phyloP scores from a whole-genome alignment of 2,888 invertebrate genomes.

The Diarsia dahlii region DNA sequence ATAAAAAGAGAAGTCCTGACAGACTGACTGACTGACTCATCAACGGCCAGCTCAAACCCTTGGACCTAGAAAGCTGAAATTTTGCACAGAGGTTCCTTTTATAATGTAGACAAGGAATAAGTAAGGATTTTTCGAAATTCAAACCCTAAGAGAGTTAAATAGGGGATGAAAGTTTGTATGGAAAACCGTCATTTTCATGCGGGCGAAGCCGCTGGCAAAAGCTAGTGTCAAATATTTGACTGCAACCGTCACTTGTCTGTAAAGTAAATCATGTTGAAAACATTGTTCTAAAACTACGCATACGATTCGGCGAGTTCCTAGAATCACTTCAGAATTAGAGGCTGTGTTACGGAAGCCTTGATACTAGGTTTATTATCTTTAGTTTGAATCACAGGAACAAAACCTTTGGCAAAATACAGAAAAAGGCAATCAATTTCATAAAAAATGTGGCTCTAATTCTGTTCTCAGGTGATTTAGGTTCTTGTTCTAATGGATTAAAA shows the following conservation, averaged over 20 bases:
- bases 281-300: neutral
- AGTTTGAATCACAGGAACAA: neutral
- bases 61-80: no score
- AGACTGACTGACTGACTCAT: no score
- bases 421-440: neutral
- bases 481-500: neutral
- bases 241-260: neutral
- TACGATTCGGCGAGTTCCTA: neutral
- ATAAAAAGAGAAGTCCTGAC: no score
- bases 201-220: no score
- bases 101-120: no score
- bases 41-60: no score
- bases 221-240: neutral
- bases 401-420: neutral
- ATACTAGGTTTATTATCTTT: neutral
- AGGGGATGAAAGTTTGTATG: no score
- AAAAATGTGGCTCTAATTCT: neutral
- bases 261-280: neutral
- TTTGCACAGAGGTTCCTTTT: no score
- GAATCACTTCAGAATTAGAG: neutral
- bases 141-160: no score
- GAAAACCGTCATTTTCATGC: no score
- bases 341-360: neutral
- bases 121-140: no score
- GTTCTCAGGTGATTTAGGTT: neutral